Evolutionary conservation across 2,888 invertebrate genomes (phyloP), one percentile per base, ranked within the genome.

Genomic region (Habroteleia sp.): DNA sequence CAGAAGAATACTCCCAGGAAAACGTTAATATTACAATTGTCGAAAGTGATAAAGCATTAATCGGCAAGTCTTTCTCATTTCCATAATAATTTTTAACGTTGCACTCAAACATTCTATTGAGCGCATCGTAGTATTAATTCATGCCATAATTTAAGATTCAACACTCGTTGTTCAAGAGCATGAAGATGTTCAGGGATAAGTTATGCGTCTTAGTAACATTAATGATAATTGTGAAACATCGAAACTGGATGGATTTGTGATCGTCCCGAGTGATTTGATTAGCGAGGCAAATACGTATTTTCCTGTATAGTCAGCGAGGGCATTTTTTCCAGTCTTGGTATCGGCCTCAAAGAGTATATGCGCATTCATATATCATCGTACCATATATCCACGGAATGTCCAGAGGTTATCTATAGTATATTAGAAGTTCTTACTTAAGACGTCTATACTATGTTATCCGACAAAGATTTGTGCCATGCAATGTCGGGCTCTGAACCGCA

Each of bases 351-450:
- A 73, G 73, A 68, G 41, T 3, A 7, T 63, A 42, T 29, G 73
- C 68, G 72, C 76, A 17, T 73, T 68, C 76, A 73, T 73, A 69
- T 73, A 76, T 76, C 76, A 76, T 76, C 69, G 73, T 65, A 65
- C 69, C 65, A 60, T 73, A n/a, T n/a, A 76, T 73, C 76, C 69
- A 52, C 71, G 42, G 71, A 71, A 71, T 71, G 74, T 71, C 62
- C 50, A 54, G 48, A 20, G 72, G 73, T 76, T 76, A 76, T 76
- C 73, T 76, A 74, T 71, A 62, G 75, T 54, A 75, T 75, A 71
- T 75, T 75, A 71, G 71, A 75, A 75, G 65, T 66, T 66, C 71
- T 71, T 75, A 71, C 66, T 75, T 60, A 71, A 66, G 75, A 75
- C 42, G 66, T 74, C 71, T 71, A 60, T 74, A 71, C 52, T 68